Evolutionary conservation across 2,797 vertebrate genomes (phyloP).

Genomic region (Ispidina picta): DNA sequence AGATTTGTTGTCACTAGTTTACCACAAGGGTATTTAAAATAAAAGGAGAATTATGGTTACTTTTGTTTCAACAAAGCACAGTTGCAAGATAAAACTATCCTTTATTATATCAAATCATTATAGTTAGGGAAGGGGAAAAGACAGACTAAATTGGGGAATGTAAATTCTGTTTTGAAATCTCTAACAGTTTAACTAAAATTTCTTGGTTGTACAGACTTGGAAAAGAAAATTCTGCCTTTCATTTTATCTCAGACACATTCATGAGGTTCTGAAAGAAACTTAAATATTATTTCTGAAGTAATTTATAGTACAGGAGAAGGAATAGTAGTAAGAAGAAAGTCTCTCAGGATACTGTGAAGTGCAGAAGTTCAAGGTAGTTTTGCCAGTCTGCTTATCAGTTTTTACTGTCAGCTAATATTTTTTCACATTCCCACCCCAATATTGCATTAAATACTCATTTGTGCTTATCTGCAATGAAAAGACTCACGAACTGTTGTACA

Average conservation of each 20-base stretch:
- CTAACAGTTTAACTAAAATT: neutral
- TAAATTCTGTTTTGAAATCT: neutral
- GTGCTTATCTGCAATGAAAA: neutral
- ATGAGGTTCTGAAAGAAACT: neutral
- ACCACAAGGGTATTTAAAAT: neutral
- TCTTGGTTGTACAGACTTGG: neutral
- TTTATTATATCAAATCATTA: neutral
- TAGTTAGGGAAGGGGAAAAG: neutral
- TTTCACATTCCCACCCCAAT: neutral
- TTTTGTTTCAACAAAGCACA: neutral
- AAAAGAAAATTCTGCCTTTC: too few relatives aligned
- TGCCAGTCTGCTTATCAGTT: neutral
- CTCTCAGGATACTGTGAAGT: neutral
- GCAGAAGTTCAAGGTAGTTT: neutral
- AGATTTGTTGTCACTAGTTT: neutral
- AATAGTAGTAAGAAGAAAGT: neutral
- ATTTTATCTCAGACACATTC: neutral
- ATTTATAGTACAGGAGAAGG: neutral
- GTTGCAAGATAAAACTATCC: neutral
- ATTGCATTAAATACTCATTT: neutral
- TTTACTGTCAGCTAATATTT: neutral
- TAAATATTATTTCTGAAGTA: neutral
- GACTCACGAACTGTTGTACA: neutral
- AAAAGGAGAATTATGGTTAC: neutral
- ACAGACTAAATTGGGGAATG: fast-evolving